phyloP scores from a whole-genome alignment of 1,140 invertebrate genomes.

The Drosophila asahinai region DNA sequence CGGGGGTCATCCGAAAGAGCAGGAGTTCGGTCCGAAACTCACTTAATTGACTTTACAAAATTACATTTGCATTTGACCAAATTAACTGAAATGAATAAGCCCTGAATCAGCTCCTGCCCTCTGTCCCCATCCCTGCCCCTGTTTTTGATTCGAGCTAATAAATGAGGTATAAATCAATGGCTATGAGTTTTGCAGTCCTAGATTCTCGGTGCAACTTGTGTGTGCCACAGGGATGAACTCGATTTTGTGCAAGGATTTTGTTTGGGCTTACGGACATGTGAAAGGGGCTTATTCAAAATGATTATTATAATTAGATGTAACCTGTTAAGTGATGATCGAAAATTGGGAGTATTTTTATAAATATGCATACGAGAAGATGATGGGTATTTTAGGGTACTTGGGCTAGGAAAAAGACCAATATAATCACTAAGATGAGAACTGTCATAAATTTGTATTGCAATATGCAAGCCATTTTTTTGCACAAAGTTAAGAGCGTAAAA shows the following conservation, averaged over 20 bases:
- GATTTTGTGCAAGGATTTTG: slow-evolving; percentile 7
- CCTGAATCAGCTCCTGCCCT: not conserved
- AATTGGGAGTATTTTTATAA: not conserved
- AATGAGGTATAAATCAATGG: slow-evolving; percentile 41
- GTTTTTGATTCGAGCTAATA: slow-evolving; percentile 14
- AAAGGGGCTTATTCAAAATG: slow-evolving; percentile 10
- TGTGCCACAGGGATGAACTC: not conserved
- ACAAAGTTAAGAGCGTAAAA: too few species aligned
- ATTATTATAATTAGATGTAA: slow-evolving; percentile 21
- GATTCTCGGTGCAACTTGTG: not conserved
- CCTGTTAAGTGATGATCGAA: not conserved
- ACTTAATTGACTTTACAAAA: slow-evolving; percentile 79
- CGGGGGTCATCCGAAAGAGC: not conserved
- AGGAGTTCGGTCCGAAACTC: not conserved
- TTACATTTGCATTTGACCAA: slow-evolving; percentile 69
- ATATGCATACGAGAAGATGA: too few species aligned
- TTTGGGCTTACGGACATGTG: not conserved
- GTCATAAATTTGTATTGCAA: too few species aligned
- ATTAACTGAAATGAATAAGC: slow-evolving; percentile 58
- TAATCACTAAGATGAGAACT: too few species aligned
- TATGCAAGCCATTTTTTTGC: too few species aligned
- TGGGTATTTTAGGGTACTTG: not conserved
- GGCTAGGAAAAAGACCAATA: not conserved
- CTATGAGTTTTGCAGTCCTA: slow-evolving; percentile 11
- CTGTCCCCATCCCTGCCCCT: not conserved